Base-by-base conservation (phyloP, 1,140 invertebrate species). In the Hermetia illucens region DNA sequence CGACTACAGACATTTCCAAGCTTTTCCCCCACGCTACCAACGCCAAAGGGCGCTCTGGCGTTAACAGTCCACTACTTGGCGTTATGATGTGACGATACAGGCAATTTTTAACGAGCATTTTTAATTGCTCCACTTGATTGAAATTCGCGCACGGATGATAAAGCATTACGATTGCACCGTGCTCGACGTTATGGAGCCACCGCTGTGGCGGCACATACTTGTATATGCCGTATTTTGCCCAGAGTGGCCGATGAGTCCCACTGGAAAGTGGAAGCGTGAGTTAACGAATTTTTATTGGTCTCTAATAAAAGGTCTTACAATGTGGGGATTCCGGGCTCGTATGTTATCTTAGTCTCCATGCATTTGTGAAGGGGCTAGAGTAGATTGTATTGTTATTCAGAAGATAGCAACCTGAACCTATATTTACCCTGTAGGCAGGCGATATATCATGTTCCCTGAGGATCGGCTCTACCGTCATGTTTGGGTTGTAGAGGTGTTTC, bases 141-240 rank as follows among this genome's bases (percentile, higher is more conserved):
- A 63, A 64, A 61, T 83, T 71, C 6, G 82, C 78, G 64, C 88
- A 93, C 2, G 88, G 88, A 69, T 93, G 84, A 53, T 89, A 90
- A 6, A 92, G 57, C 71, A 89, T 77, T 1, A 86, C 80, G 25
- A 91, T 66, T 3, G 76, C 77, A 36, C 88, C 87, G 59, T 91
- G 86, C 71, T 90, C 86, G 21, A 91, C 61, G 58, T 71, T 87
- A 49, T 89, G 84, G 5, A 91, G 43, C 81, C 85, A 92, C 47
- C 88, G 63, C 55, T 92, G 85, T 35, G 62, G 69, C 5, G 88
- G 88, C 25, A 90, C 40, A 61, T 77, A 91, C 38, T 63, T 68
- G 54, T 91, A 91, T 58, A 84, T 80, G 25, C 88, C 88, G 62
- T 81, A 92, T 31, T 70, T 63, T 8, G 85, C 75, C 75, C 85